A percentile compares a stretch with the other conserved stretches of the same genome.
Evolutionary conservation across 2,113 vertebrate species (phyloP).

Genomic region (Panthera tigris): DNA sequence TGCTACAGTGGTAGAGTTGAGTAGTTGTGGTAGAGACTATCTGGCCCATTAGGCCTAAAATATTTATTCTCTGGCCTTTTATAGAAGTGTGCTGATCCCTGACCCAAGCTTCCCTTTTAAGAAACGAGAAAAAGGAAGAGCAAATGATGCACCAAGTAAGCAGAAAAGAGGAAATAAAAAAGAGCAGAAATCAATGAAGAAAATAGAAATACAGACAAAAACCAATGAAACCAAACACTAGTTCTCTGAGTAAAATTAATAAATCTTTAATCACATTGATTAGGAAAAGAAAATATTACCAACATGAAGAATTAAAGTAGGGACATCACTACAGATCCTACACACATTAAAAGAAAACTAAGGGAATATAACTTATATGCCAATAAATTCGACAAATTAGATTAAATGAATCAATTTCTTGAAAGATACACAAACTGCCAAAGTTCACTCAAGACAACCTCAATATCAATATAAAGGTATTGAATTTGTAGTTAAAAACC

Average conservation of each 20-base stretch:
- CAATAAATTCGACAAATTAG: not conserved
- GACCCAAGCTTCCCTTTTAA: not conserved
- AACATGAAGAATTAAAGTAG: not conserved
- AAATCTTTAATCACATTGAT: not conserved
- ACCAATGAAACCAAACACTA: not conserved
- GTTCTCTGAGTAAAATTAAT: not conserved
- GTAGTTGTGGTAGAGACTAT: not conserved
- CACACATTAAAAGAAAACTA: not conserved
- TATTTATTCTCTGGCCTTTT: not conserved
- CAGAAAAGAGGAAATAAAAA: not conserved
- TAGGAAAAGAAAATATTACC: not conserved
- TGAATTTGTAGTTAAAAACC: not conserved
- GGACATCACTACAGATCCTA: not conserved
- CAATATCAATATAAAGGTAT: not conserved
- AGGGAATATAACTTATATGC: not conserved
- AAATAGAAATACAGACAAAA: not conserved
- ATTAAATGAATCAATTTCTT: not conserved
- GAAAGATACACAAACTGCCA: not conserved
- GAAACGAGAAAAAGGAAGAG: not conserved
- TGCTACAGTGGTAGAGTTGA: not conserved
- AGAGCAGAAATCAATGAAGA: not conserved
- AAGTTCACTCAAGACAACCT: not conserved
- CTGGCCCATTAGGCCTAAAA: not conserved
- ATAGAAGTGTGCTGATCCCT: not conserved
- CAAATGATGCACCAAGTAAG: not conserved